Evolutionary conservation across 2,888 invertebrate genomes (phyloP), one percentile per base, ranked within the genome.

Genomic region (Stenurella melanura): DNA sequence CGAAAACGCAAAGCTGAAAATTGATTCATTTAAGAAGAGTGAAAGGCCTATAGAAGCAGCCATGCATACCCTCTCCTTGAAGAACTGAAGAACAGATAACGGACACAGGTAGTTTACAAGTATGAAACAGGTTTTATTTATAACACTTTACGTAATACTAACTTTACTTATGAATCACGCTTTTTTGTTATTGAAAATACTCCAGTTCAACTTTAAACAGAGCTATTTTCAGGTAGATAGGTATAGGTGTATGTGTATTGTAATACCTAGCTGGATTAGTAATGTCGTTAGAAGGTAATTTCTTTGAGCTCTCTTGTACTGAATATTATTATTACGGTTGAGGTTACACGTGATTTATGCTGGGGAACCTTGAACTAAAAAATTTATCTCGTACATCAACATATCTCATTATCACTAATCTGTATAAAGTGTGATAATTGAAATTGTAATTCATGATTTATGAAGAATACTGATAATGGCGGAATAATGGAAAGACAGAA

Each of bases 11-110:
- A 50, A n/a, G n/a, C 50, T 50, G n/a, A 50, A n/a, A 42, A 50
- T 50, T n/a, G 50, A 6, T 50, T 15, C 50, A 50, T n/a, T 64
- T 42, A 64, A 42, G 26, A 26, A 30, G 38, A 42, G 64, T 64
- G 64, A 64, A 64, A 42, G 64, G 64, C 38, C 38, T 18, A 17
- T 7, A n/a, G 18, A 42, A 64, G 34, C 64, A 64, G 42, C 42
- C 64, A 64, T 18, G 64, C 64, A 19, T 64, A 64, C 64, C 2
- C 19, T 64, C 64, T 64, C 64, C 64, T 64, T 64, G 64, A 64
- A 64, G n/a, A 64, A 10, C 34, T 64, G 64, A 64, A 64, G n/a
- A 64, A 10, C 34, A 38, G 64, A 18, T 38, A 64, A 64, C 34
- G 17, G 12, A 64, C 9, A 38, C n/a, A 50, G n/a, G 50, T 50